A percentile compares a stretch with the other conserved stretches of the same genome.
phyloP scores from a whole-genome alignment of 2,888 invertebrate genomes.

The Megalurothrips usitatus region DNA sequence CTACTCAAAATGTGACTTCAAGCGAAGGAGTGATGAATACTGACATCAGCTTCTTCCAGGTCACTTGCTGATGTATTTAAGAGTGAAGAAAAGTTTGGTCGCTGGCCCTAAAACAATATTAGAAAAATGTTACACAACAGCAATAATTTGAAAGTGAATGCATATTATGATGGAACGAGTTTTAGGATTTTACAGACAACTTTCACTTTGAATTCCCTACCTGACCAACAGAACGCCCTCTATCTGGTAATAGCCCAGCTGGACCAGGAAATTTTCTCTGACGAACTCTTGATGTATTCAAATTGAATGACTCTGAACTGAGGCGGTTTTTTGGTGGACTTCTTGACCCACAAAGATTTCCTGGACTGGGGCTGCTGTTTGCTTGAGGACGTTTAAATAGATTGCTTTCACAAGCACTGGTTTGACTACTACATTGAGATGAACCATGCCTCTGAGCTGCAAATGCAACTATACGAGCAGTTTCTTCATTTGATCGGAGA shows the following conservation, averaged over 20 bases:
- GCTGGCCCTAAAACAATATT: neutral
- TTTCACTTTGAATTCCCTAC: neutral
- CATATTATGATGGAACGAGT: neutral
- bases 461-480: neutral
- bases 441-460: neutral
- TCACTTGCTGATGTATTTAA: neutral
- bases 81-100: neutral
- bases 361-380: neutral
- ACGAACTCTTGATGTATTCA: constrained; percentile 32
- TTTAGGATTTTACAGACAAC: constrained; percentile 14
- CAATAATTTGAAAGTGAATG: too few relatives aligned
- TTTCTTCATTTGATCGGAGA: constrained; percentile 7
- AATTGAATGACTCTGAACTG: neutral
- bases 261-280: constrained; percentile 50
- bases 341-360: neutral
- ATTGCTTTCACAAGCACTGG: neutral
- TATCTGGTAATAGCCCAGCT: constrained; percentile 48
- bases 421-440: neutral
- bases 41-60: neutral
- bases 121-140: too few relatives aligned
- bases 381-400: neutral
- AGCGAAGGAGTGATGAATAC: neutral
- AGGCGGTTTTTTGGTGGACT: neutral
- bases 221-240: constrained; percentile 35
- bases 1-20: neutral